Evolutionary conservation across 2,797 vertebrate genomes (phyloP).

Genomic region (Melanotaenia parkinsoni): DNA sequence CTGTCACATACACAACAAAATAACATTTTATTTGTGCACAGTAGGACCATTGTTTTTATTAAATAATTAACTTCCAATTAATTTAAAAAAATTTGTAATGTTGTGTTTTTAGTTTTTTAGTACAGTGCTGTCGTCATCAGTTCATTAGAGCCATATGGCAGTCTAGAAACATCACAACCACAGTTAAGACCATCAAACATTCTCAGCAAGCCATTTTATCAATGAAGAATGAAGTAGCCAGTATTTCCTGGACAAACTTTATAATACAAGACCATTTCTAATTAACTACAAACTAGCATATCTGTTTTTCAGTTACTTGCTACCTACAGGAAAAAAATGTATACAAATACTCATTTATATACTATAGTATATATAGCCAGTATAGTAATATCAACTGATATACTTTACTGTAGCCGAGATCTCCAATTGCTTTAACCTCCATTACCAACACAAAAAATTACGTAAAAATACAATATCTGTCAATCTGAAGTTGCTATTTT

Average conservation of each 20-base stretch:
- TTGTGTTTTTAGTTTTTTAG: background rate
- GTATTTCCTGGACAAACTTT: conserved; percentile 13
- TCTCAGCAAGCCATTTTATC: background rate
- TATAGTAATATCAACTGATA: background rate
- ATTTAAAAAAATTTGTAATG: background rate
- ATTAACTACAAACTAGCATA: too few species aligned
- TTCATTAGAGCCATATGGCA: background rate
- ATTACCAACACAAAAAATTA: background rate
- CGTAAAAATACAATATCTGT: background rate
- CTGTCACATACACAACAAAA: conserved; percentile 27
- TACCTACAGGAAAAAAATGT: too few species aligned
- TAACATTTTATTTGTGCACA: conserved; percentile 24
- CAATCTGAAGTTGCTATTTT: background rate
- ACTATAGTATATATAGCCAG: too few species aligned
- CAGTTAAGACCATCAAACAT: conserved; percentile 4
- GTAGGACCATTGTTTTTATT: conserved; percentile 12
- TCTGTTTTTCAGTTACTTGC: too few species aligned
- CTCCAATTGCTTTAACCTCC: background rate
- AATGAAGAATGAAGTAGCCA: background rate
- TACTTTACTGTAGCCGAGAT: background rate
- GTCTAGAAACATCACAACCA: background rate
- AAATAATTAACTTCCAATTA: background rate
- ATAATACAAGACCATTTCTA: background rate
- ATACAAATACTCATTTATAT: too few species aligned
- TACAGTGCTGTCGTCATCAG: background rate